phyloP scores from a whole-genome alignment of 2,113 vertebrate species.

The Notechis scutatus region DNA sequence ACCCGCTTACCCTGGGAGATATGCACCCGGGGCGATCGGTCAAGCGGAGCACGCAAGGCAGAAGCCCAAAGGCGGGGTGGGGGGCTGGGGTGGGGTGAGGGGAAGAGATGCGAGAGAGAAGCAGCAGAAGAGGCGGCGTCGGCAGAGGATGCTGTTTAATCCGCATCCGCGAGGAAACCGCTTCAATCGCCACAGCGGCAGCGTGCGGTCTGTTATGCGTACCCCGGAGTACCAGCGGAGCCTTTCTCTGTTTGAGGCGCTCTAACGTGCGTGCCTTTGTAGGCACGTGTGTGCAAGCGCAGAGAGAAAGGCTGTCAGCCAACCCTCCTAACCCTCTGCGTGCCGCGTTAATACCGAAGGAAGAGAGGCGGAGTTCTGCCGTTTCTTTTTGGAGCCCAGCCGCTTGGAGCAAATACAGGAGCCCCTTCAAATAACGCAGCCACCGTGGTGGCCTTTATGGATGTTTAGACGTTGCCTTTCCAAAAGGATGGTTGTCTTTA shows the following conservation, averaged over 20 bases:
- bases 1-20: not conserved
- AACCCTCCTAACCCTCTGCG: not conserved
- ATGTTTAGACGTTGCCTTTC: not conserved
- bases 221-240: not conserved
- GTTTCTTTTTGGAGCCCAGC: not conserved
- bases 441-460: not conserved
- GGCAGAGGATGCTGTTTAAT: conserved; percentile 51
- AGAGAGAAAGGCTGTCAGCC: conserved; percentile 52
- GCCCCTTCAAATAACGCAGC: too few species aligned
- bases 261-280: not conserved
- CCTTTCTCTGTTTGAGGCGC: not conserved
- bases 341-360: not conserved
- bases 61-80: conserved; percentile 6
- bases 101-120: not conserved
- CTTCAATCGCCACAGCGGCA: conserved; percentile 35
- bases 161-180: conserved; percentile 42
- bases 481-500: not conserved
- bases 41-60: conserved; percentile 22
- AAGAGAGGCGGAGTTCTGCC: not conserved
- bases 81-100: not conserved
- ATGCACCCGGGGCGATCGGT: conserved; percentile 34
- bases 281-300: not conserved
- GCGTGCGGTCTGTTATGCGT: conserved; percentile 46
- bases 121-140: not conserved
- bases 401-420: not conserved